phyloP scores from a whole-genome alignment of 2,113 vertebrate genomes.

The Pseudopipra pipra region DNA sequence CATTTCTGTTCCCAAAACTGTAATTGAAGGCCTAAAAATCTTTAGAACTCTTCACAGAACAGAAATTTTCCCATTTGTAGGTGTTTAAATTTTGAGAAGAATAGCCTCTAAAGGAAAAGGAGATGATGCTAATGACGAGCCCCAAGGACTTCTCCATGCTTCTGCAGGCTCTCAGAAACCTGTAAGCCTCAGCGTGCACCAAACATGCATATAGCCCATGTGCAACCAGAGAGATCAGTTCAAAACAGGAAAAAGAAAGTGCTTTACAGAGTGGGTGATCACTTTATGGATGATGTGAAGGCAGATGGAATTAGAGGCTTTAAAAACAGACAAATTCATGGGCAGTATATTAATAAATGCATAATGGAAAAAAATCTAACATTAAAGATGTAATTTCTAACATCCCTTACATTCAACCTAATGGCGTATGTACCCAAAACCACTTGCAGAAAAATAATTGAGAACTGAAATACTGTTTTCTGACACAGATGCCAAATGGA shows the following conservation, averaged over 20 bases:
- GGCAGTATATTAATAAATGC: neutral
- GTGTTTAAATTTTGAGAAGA: neutral
- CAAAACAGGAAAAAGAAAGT: neutral
- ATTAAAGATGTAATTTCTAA: neutral
- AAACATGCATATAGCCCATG: neutral
- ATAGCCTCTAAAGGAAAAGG: neutral
- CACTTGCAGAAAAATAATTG: neutral
- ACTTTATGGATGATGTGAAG: neutral
- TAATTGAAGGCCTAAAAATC: neutral
- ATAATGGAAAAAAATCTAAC: neutral
- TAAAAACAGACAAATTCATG: neutral
- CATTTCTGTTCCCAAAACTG: neutral
- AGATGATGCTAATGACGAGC: neutral
- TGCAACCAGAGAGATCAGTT: neutral
- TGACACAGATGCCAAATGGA: neutral
- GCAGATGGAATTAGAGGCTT: neutral
- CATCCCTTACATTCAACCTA: neutral
- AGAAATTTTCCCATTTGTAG: neutral
- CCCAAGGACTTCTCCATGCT: neutral
- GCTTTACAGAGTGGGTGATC: neutral
- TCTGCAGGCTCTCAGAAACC: neutral
- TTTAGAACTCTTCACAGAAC: neutral
- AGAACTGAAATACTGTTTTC: neutral
- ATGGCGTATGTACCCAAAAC: neutral
- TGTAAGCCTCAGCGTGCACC: neutral